phyloP scores from a whole-genome alignment of 2,797 vertebrate genomes.

The Malacoctenus gilli region DNA sequence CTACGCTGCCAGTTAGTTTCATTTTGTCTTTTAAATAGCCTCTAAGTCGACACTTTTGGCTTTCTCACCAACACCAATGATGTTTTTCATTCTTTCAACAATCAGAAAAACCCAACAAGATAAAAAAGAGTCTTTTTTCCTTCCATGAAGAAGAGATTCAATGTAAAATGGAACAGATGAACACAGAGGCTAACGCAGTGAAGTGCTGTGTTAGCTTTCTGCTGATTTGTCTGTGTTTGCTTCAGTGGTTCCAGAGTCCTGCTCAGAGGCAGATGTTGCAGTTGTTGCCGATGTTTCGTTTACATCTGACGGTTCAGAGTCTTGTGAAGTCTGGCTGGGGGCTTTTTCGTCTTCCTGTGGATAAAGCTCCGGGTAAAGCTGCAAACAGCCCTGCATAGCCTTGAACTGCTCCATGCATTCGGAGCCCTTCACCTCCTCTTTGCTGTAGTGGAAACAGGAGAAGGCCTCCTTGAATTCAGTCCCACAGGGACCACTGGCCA shows the following conservation, averaged over 20 bases:
- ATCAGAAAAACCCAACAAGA: not conserved
- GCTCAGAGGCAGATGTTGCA: slow-evolving; percentile 23
- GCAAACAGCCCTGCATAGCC: slow-evolving; percentile 97
- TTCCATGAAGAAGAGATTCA: not conserved
- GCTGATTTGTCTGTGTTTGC: slow-evolving; percentile 52
- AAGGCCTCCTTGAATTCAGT: slow-evolving; percentile 98
- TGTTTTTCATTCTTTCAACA: no score
- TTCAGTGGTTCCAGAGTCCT: slow-evolving; percentile 43
- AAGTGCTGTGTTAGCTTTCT: slow-evolving; percentile 48
- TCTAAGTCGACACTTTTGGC: no score
- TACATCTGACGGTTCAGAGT: slow-evolving; percentile 42
- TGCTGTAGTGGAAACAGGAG: slow-evolving; percentile 97
- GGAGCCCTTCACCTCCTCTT: slow-evolving; percentile 93
- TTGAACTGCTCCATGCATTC: slow-evolving; percentile 94
- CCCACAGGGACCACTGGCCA: slow-evolving; percentile 96
- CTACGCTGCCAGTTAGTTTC: no score
- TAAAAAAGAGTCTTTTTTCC: no score
- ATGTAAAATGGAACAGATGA: no score
- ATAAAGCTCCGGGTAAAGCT: slow-evolving; percentile 94
- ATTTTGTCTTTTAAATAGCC: no score
- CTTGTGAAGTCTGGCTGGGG: slow-evolving; percentile 48
- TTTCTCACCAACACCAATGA: no score
- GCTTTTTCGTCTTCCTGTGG: slow-evolving; percentile 87
- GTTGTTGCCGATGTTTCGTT: slow-evolving; percentile 33
- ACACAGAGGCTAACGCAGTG: not conserved